Evolutionary conservation across 2,797 vertebrate species (phyloP).

Genomic region (Pterois miles): DNA sequence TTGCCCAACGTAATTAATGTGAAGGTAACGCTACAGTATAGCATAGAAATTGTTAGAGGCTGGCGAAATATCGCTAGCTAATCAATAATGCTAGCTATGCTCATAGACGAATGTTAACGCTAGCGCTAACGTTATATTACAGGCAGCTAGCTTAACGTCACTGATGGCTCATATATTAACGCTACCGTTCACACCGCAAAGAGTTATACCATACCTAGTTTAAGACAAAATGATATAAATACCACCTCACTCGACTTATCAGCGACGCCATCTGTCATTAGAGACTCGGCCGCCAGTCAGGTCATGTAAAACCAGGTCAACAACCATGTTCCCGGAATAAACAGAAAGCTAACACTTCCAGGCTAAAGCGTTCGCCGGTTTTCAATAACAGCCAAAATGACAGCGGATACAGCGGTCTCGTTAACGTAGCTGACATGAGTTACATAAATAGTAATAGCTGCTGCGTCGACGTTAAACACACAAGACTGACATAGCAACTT

Average conservation of each 20-base stretch:
- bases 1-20: background rate
- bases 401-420: conserved; percentile 13
- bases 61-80: background rate
- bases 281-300: conserved; percentile 12
- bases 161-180: background rate
- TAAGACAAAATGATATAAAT: background rate
- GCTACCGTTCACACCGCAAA: background rate
- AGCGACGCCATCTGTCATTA: conserved; percentile 8
- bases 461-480: background rate
- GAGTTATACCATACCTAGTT: background rate
- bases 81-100: background rate
- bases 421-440: background rate
- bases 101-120: background rate
- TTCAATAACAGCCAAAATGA: background rate
- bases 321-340: conserved; percentile 7
- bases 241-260: background rate
- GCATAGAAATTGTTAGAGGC: background rate
- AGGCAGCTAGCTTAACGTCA: background rate
- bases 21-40: background rate
- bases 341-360: conserved; percentile 17
- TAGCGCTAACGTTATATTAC: background rate
- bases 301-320: conserved; percentile 56
- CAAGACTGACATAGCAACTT: conserved; percentile 1
- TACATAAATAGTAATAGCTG: accelerated
- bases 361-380: conserved; percentile 14